These are phyloP conservation scores for Nipponia nippon DNA, from an alignment of 2,113 vertebrate species.

Conservation along the genomic window DNA sequence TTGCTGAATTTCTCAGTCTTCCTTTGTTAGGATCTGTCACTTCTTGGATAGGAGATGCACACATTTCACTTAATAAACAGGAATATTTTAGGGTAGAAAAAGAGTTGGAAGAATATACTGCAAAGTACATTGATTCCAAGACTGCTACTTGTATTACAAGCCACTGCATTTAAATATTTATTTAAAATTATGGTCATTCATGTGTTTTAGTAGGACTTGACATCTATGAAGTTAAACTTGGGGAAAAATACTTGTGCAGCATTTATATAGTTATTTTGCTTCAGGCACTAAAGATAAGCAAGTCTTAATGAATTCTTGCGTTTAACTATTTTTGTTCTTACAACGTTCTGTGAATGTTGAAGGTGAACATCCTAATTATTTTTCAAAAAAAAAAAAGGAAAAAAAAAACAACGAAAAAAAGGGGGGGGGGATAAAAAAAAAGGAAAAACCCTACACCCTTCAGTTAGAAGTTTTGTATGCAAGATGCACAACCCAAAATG, in stretches of 20 bases:
- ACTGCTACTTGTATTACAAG: neutral
- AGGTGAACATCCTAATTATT: neutral
- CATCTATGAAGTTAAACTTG: neutral
- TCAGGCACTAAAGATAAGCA: neutral
- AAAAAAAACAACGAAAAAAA: fast-evolving
- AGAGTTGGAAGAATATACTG: neutral
- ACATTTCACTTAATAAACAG: neutral
- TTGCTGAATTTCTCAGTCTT: neutral
- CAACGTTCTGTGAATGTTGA: neutral
- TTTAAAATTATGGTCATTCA: neutral
- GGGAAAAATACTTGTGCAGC: neutral
- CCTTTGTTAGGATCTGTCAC: neutral
- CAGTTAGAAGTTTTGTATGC: neutral
- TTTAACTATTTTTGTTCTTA: neutral
- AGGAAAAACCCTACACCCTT: fast-evolving
- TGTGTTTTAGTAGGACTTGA: neutral
- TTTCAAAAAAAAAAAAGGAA: neutral
- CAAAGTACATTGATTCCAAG: neutral
- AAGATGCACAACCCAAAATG: neutral
- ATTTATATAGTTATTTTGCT: neutral
- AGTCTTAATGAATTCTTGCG: neutral
- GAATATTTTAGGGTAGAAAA: neutral
- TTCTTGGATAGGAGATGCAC: neutral
- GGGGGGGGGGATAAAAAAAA: too few species aligned
- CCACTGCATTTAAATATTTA: neutral